Percentiles rank a stretch among this genome's conserved stretches.
phyloP scores from a whole-genome alignment of 1,140 invertebrate genomes.

The Cydia fagiglandana region DNA sequence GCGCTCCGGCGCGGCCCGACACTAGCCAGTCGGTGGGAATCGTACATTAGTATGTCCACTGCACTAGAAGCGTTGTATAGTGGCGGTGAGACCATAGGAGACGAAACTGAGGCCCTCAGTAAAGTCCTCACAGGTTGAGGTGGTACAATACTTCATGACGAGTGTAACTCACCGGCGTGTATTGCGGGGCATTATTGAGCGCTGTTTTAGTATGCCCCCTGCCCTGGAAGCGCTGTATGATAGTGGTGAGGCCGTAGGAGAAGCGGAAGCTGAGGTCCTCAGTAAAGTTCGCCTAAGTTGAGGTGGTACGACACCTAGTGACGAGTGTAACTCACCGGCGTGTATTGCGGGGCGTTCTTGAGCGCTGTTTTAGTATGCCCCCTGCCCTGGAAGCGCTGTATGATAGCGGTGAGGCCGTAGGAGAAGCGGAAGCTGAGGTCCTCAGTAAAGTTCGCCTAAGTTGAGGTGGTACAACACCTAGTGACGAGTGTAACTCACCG shows the following conservation, averaged over 20 bases:
- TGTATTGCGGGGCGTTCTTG: conserved; percentile 73
- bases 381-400: conserved; percentile 89
- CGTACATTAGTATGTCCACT: conserved; percentile 71
- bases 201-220: conserved; percentile 78
- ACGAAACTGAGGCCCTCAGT: conserved; percentile 97
- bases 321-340: conserved; percentile 44
- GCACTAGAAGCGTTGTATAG: conserved; percentile 91
- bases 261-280: conserved; percentile 98
- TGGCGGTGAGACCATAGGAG: conserved; percentile 93
- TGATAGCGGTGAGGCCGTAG: conserved; percentile 92
- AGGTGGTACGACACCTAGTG: conserved; percentile 65
- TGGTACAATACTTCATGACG: not conserved
- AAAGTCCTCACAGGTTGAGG: conserved; percentile 91
- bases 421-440: conserved; percentile 97
- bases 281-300: conserved; percentile 98
- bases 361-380: conserved; percentile 78
- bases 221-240: conserved; percentile 91
- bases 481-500: conserved; percentile 45
- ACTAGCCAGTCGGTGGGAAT: no score
- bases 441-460: conserved; percentile 98
- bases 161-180: conserved; percentile 50
- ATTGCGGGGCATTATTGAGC: conserved; percentile 75
- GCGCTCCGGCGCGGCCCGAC: no score
- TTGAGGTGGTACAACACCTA: conserved; percentile 97
- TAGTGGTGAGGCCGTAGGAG: conserved; percentile 92